Evolutionary conservation across 2,888 invertebrate species (phyloP), one percentile per base, ranked within the genome.

Genomic region (Anoplius nigerrimus): DNA sequence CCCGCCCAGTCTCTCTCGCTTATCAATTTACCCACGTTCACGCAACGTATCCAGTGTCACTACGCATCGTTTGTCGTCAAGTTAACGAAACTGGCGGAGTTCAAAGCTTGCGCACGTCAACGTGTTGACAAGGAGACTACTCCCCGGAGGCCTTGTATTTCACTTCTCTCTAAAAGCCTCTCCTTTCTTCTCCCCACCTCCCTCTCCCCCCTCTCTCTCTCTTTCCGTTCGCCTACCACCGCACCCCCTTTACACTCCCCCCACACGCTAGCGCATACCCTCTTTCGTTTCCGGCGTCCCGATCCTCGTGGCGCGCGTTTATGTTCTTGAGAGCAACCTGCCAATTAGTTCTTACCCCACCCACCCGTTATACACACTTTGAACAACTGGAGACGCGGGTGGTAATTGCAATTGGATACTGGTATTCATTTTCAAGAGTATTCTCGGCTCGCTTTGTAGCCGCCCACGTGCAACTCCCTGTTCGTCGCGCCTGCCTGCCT

Each of bases 351-450:
- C 46, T 69, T 71, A 75, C 72, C 68, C 72, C 68, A 34, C 61
- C 27, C 18, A 15, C 34, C 75, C 71, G 73, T 79, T 79, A 65
- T 34, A 34, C 34, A 34, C 66, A 81, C 84, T 86, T 86, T 84
- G 83, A 84, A 81, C 80, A 85, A 85, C 79, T 75, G 68, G 81
- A 83, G 72, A 81, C 76, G 72, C 65, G 72, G 71, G 70, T 70
- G 71, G 67, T 67, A 69, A 69, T 69, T 69, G 84, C 77, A 82
- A 86, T 79, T 74, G 76, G 82, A 85, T 82, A 83, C 81, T 74
- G 68, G 81, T 82, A 85, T 86, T 85, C 81, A 82, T 81, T 86
- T 86, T 83, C 84, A 84, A 84, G 79, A 82, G 82, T 82, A 86
- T 86, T 84, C 78, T 77, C 74, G 62, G 68, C 72, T 64, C 34